phyloP scores from a whole-genome alignment of 2,113 vertebrate genomes.

The Pseudopodoces humilis region DNA sequence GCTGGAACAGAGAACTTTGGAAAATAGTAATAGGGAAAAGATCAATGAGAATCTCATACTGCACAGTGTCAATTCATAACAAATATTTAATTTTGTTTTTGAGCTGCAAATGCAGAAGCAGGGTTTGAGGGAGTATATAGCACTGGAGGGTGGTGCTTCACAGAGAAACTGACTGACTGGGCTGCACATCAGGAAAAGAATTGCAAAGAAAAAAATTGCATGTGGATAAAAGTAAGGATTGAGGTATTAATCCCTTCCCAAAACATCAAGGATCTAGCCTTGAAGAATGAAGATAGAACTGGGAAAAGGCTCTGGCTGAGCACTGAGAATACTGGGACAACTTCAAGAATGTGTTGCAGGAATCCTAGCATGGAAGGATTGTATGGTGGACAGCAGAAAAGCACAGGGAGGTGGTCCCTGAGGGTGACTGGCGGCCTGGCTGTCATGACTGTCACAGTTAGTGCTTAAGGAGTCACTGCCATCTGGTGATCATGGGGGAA shows the following conservation, averaged over 20 bases:
- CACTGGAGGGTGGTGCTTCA: not conserved
- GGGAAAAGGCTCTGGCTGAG: not conserved
- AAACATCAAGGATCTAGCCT: not conserved
- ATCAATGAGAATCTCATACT: not conserved
- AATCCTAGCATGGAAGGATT: not conserved
- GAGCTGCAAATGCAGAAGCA: not conserved
- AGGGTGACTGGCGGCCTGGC: not conserved
- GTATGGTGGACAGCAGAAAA: accelerated
- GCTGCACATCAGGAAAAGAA: not conserved
- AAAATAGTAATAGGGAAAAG: not conserved
- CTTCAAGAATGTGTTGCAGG: not conserved
- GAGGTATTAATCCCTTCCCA: not conserved
- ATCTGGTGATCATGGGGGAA: not conserved
- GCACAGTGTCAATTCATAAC: not conserved
- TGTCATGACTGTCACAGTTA: accelerated
- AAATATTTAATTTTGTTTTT: not conserved
- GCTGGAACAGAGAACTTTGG: not conserved
- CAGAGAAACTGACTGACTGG: not conserved
- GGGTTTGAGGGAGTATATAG: not conserved
- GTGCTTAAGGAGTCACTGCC: not conserved
- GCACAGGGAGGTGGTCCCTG: not conserved
- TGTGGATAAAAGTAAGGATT: not conserved
- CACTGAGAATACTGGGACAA: not conserved
- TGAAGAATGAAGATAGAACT: not conserved
- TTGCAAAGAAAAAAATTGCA: not conserved